Evolutionary conservation across 2,888 invertebrate species (phyloP).

Genomic region (Lepidocyrtinus sp.): DNA sequence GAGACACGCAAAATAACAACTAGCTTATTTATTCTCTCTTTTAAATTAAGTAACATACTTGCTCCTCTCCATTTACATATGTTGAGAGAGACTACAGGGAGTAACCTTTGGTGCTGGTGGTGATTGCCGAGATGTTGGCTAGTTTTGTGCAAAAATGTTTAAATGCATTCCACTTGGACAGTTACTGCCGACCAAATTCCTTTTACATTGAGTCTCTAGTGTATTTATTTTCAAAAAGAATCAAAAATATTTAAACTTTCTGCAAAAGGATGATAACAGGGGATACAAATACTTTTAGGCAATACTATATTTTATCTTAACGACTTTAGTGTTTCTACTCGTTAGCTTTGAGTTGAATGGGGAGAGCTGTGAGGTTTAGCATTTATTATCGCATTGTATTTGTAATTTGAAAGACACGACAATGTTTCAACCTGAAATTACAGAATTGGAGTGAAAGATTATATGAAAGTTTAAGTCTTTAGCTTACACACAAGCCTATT

Average conservation of each 20-base stretch:
- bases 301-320: slow-evolving; percentile 37
- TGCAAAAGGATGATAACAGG: slow-evolving; percentile 22
- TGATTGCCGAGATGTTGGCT: no score
- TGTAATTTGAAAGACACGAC: not conserved
- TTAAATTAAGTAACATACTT: no score
- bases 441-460: not conserved
- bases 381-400: not conserved
- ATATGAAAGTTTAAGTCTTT: no score
- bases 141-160: not conserved
- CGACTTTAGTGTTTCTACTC: not conserved
- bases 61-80: no score
- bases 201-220: slow-evolving; percentile 7
- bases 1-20: slow-evolving; percentile 51
- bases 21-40: slow-evolving; percentile 28
- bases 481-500: not conserved
- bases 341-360: not conserved
- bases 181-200: slow-evolving; percentile 40
- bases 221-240: no score
- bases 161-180: slow-evolving; percentile 46
- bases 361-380: not conserved
- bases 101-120: no score
- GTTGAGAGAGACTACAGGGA: no score
- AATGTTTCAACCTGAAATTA: not conserved
- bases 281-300: slow-evolving; percentile 20
- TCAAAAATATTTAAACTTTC: no score